These are phyloP conservation scores for Melanocharis versteri DNA, from an alignment of 2,113 vertebrate genomes.

Conservation along the genomic window DNA sequence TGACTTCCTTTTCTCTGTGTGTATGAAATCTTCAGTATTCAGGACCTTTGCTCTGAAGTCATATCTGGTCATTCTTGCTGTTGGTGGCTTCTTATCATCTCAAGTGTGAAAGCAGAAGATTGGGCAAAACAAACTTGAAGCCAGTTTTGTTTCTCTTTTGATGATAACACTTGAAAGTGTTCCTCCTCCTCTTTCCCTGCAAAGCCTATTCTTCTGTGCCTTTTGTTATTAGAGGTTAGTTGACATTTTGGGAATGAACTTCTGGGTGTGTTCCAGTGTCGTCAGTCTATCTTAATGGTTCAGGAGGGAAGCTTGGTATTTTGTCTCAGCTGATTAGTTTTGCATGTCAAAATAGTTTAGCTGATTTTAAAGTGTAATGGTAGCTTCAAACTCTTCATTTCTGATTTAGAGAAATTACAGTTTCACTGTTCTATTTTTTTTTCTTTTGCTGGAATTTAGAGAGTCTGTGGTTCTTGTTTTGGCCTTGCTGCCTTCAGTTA, in stretches of 20 bases:
- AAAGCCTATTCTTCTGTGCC: not conserved
- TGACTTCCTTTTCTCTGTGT: slow-evolving; percentile 8
- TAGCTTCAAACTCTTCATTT: not conserved
- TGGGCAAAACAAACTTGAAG: not conserved
- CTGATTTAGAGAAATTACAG: not conserved
- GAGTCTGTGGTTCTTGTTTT: not conserved
- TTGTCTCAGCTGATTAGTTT: not conserved
- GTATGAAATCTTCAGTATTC: not conserved
- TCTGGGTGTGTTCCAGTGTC: not conserved
- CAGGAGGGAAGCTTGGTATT: not conserved
- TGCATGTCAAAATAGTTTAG: not conserved
- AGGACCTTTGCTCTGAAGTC: not conserved
- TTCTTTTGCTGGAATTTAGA: not conserved
- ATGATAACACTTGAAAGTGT: not conserved
- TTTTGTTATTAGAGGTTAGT: not conserved
- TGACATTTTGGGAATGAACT: not conserved
- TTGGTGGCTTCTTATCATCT: not conserved
- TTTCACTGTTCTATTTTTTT: not conserved
- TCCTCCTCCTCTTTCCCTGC: not conserved
- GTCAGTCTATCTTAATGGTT: not conserved
- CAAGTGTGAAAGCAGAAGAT: not conserved
- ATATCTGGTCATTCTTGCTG: not conserved
- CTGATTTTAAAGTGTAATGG: not conserved
- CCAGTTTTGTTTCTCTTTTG: not conserved
- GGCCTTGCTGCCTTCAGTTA: not conserved